Percentiles rank a stretch among this genome's conserved stretches.
phyloP scores from a whole-genome alignment of 2,113 vertebrate species.

The Nansenia antarctica region DNA sequence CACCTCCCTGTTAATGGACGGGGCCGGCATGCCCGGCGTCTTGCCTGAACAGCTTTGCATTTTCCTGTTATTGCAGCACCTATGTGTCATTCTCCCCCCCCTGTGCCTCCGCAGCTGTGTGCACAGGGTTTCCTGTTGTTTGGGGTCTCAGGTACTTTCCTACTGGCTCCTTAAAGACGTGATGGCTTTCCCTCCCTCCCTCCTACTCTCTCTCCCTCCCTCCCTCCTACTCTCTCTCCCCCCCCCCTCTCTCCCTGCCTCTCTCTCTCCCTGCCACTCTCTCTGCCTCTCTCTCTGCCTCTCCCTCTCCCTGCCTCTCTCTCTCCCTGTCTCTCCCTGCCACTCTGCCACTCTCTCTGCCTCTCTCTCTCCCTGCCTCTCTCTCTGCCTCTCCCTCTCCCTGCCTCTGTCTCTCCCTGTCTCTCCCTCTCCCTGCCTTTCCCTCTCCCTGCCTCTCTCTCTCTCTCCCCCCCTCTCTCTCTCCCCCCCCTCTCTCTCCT shows the following conservation, averaged over 20 bases:
- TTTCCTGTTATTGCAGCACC: constrained; percentile 67
- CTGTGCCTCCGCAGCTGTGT: constrained; percentile 27
- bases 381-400: background rate
- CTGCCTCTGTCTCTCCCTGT: background rate
- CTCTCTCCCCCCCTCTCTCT: background rate
- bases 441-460: background rate
- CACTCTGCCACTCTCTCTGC: no score
- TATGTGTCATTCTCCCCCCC: constrained; percentile 45
- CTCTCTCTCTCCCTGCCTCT: background rate
- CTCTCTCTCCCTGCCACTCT: background rate
- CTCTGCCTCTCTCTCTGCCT: background rate
- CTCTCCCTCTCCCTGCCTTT: background rate
- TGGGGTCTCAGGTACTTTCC: constrained; percentile 53
- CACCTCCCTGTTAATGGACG: constrained; percentile 8
- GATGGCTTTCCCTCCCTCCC: background rate
- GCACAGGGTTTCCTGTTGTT: constrained; percentile 58
- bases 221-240: background rate
- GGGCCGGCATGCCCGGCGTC: background rate
- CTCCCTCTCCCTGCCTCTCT: background rate
- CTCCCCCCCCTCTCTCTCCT: no score
- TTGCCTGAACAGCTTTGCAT: constrained; percentile 26
- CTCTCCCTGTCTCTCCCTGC: background rate
- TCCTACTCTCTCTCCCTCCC: background rate
- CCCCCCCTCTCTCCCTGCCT: background rate
- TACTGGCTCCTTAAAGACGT: constrained; percentile 17